A percentile compares a stretch with the other conserved stretches of the same genome.
Conservation (phyloP, 2,888 invertebrate genomes). For the Nomada flava region DNA sequence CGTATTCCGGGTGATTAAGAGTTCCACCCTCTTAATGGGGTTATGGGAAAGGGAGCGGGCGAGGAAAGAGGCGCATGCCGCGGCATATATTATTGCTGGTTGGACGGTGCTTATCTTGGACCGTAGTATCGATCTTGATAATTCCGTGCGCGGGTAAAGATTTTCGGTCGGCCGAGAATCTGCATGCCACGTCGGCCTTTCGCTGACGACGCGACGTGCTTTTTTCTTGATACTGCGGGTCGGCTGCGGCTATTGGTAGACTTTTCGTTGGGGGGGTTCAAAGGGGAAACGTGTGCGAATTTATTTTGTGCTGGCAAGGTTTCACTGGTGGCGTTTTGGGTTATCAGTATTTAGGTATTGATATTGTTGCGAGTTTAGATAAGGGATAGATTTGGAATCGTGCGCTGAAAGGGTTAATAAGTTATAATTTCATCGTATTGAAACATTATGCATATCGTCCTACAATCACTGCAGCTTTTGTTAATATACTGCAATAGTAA, state of each 20-base stretch:
- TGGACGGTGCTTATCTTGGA: constrained; percentile 13
- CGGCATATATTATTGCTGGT: constrained; percentile 32
- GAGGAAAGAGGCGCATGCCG: constrained; percentile 30
- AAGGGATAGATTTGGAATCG: too few species aligned
- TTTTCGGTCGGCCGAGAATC: constrained; percentile 1
- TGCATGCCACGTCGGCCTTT: not conserved
- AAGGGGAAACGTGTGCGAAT: too few species aligned
- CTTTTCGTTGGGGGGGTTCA: not conserved
- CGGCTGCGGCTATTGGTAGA: not conserved
- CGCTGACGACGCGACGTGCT: not conserved
- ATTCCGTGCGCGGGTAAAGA: not conserved
- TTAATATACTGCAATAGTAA: too few species aligned
- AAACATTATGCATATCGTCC: too few species aligned
- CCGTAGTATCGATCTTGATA: constrained; percentile 27
- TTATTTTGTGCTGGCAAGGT: too few species aligned
- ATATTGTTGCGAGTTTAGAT: too few species aligned
- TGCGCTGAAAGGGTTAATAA: too few species aligned
- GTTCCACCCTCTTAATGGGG: not conserved
- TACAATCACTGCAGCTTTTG: too few species aligned
- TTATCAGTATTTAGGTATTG: too few species aligned
- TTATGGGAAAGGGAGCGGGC: not conserved
- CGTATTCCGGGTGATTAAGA: constrained; percentile 33
- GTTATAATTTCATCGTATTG: too few species aligned
- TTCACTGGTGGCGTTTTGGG: too few species aligned
- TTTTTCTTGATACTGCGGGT: not conserved